Evolutionary conservation across 2,797 vertebrate genomes (phyloP), one percentile per base, ranked within the genome.

Genomic region (Tapera naevia): DNA sequence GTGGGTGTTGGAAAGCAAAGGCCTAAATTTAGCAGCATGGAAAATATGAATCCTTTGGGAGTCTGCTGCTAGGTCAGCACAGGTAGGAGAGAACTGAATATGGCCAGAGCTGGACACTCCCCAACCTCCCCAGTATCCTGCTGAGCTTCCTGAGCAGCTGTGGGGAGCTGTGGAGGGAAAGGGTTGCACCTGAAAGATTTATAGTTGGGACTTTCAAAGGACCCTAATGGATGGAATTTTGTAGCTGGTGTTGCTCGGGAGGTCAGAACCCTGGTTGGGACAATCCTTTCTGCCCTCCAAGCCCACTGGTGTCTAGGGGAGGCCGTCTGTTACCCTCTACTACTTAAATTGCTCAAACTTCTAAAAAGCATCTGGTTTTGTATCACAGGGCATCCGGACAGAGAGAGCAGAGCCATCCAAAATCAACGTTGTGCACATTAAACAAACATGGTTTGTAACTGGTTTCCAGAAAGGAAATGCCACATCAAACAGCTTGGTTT

Each of bases 1-100:
- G 80, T 33, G 88, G 58, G 67, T 65, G 74, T 28, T 84, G 86
- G 73, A 83, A 92, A 94, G 76, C 28, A 48, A 56, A 86, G 74
- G 28, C 33, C 58, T 84, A 90, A 81, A 84, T 93, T 75, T 86
- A 86, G 71, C 51, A 71, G 46, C 0, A 1, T 48, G 87, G 87
- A 92, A 93, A 93, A 85, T 22, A 61, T 1, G 35, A 87, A 51
- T 88, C 43, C 30, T 78, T 71, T 67, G 10, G 66, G 75, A 81
- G 21, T 30, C 43, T 58, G 81, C 50, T 74, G 86, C 45, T 24
- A n/a, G 71, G 45, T 60, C 65, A 48, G 11, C 25, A 8, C 0
- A 22, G 58, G 62, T 58, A 48, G 41, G 54, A 73, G 71, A 74
- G 53, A 54, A 19, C 22, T 2, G 60, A 51, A 70, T 2, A 13